phyloP scores from a whole-genome alignment of 2,888 invertebrate genomes.

The Cosmia trapezina region DNA sequence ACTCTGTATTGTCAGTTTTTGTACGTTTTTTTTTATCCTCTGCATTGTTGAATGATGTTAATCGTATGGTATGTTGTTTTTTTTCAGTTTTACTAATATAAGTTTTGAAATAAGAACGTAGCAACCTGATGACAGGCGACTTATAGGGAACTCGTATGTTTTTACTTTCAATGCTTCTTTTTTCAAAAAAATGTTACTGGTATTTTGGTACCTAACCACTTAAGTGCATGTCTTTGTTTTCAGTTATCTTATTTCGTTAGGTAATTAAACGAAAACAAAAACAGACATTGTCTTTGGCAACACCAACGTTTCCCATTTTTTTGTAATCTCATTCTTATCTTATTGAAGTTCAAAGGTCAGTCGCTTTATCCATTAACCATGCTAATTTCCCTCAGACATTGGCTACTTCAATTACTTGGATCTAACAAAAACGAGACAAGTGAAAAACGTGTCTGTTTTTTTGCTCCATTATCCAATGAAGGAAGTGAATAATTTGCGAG shows the following conservation, averaged over 20 bases:
- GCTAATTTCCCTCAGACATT: conserved; percentile 30
- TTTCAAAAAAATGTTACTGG: background rate
- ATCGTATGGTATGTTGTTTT: conserved; percentile 26
- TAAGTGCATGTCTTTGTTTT: background rate
- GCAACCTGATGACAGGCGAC: background rate
- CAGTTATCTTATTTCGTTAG: background rate
- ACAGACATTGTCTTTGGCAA: background rate
- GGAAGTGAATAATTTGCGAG: conserved; percentile 62
- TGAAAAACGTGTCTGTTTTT: conserved; percentile 54
- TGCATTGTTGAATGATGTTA: conserved; percentile 22
- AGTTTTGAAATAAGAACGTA: background rate
- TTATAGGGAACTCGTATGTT: background rate
- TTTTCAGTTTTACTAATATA: background rate
- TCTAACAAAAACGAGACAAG: conserved; percentile 38
- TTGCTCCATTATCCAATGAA: conserved; percentile 56
- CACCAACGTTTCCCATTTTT: conserved; percentile 3
- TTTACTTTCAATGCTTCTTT: background rate
- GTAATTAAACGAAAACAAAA: conserved; percentile 11
- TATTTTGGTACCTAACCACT: too few relatives aligned
- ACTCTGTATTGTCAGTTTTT: conserved; percentile 57
- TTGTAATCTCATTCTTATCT: conserved; percentile 9
- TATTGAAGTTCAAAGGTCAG: conserved; percentile 29
- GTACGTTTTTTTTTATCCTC: conserved; percentile 17
- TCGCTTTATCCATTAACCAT: conserved; percentile 8
- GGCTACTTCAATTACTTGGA: conserved; percentile 24